These are phyloP conservation scores for Vanessa tameamea DNA, from an alignment of 1,140 invertebrate species.

Conservation along the genomic window DNA sequence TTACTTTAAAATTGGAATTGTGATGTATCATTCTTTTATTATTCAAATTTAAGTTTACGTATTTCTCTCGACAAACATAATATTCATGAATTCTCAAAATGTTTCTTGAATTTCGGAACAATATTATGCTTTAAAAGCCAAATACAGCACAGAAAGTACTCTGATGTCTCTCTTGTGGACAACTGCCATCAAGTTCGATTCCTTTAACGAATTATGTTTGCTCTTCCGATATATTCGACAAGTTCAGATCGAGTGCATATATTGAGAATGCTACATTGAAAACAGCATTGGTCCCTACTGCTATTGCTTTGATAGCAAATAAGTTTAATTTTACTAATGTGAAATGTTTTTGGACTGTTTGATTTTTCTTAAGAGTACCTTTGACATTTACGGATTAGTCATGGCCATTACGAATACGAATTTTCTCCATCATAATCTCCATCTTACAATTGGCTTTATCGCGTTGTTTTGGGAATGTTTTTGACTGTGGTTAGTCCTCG, in stretches of 20 bases:
- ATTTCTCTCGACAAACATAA: too few species aligned
- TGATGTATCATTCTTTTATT: too few species aligned
- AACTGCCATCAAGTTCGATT: constrained; percentile 19
- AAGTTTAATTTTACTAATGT: neutral
- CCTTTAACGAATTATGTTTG: constrained; percentile 25
- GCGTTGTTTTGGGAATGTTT: too few species aligned
- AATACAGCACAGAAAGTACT: constrained; percentile 8
- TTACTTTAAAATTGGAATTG: too few species aligned
- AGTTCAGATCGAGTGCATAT: neutral
- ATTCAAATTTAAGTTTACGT: too few species aligned
- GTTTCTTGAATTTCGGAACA: neutral
- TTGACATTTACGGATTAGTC: too few species aligned
- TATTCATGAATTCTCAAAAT: neutral
- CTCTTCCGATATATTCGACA: constrained; percentile 7
- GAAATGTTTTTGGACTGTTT: neutral
- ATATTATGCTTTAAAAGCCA: neutral
- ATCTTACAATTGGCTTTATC: too few species aligned
- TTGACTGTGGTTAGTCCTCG: too few species aligned
- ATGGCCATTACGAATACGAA: too few species aligned
- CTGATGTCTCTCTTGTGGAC: constrained; percentile 20
- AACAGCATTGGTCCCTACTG: neutral
- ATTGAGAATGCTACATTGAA: neutral
- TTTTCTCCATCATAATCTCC: too few species aligned
- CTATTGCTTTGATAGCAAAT: neutral
- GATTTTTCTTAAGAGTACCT: too few species aligned